These are phyloP conservation scores for Abrostola tripartita DNA, from an alignment of 2,888 invertebrate genomes.

Conservation along the genomic window DNA sequence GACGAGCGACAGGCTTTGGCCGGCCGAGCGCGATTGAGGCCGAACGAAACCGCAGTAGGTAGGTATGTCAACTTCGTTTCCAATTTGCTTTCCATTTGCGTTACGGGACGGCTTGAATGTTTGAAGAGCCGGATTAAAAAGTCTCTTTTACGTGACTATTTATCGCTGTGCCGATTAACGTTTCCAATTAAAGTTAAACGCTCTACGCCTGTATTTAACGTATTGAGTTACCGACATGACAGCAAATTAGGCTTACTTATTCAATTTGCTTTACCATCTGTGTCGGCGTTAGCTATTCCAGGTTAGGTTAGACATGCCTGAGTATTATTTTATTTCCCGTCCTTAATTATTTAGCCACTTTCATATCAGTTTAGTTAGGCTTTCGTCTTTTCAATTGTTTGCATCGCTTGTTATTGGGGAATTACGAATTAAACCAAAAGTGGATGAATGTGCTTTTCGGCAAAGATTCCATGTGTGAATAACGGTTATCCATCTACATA, in stretches of 20 bases:
- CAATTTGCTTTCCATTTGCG: conserved; percentile 75
- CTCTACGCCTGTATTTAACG: conserved; percentile 21
- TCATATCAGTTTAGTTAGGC: too few relatives aligned
- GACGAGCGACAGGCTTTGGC: conserved; percentile 39
- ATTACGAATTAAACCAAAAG: not conserved
- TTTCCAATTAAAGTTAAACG: conserved; percentile 31
- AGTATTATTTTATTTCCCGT: too few relatives aligned
- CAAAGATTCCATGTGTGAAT: not conserved
- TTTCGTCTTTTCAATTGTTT: too few relatives aligned
- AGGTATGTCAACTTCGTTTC: conserved; percentile 66
- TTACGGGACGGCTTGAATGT: conserved; percentile 58
- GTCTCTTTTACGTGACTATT: conserved; percentile 56
- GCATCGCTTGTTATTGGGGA: too few relatives aligned
- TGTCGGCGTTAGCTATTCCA: not conserved
- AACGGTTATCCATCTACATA: not conserved
- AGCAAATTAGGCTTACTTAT: conserved; percentile 15
- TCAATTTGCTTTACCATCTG: not conserved
- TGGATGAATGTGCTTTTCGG: not conserved
- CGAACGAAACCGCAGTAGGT: conserved; percentile 54
- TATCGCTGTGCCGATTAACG: conserved; percentile 44
- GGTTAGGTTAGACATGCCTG: not conserved
- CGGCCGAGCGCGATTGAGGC: conserved; percentile 54
- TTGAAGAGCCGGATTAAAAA: conserved; percentile 67
- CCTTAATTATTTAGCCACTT: too few relatives aligned
- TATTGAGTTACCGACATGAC: conserved; percentile 11